Conservation (phyloP, 2,888 invertebrate genomes). For the Dolichomitus sp. region DNA sequence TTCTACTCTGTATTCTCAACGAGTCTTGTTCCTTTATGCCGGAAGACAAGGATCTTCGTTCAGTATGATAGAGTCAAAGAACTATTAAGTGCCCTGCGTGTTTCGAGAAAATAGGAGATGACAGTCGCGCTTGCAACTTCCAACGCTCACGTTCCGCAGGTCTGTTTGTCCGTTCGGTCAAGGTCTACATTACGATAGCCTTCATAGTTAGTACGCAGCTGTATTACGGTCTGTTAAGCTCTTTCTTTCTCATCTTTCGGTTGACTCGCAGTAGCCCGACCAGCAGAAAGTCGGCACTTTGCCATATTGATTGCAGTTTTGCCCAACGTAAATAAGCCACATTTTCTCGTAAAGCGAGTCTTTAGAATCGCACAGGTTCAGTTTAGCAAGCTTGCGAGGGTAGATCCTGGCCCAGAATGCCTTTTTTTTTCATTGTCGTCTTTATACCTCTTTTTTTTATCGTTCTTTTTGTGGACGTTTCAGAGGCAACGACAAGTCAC, state of each 20-base stretch:
- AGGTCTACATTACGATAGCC: not conserved
- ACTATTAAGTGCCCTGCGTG: not conserved
- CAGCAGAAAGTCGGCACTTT: not conserved
- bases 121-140: not conserved
- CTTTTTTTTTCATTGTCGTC: not conserved
- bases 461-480: not conserved
- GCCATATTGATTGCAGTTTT: slow-evolving; percentile 2
- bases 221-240: not conserved
- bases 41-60: not conserved
- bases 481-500: not conserved
- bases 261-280: not conserved
- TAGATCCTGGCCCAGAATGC: not conserved
- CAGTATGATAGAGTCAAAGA: not conserved
- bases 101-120: not conserved
- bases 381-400: not conserved
- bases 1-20: not conserved
- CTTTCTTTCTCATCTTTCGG: not conserved
- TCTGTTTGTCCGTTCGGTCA: not conserved
- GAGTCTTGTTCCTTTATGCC: not conserved
- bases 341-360: not conserved
- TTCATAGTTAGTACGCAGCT: not conserved
- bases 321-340: not conserved
- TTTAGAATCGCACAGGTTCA: not conserved
- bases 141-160: not conserved
- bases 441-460: not conserved